Evolutionary conservation across 2,888 invertebrate species (phyloP).

Genomic region (Drosophila melanosoma): DNA sequence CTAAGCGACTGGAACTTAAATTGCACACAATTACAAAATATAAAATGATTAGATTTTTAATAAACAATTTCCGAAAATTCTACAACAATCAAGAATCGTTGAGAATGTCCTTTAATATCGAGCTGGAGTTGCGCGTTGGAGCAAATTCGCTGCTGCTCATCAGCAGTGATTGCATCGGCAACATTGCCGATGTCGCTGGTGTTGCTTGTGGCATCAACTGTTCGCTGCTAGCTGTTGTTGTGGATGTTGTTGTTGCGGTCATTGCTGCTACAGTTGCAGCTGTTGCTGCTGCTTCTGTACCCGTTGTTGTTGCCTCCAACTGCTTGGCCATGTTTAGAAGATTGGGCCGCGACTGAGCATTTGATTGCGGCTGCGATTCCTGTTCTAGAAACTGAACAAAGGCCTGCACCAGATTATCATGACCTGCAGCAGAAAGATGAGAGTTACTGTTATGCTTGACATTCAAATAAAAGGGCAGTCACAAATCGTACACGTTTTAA

Average conservation of each 20-base stretch:
- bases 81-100: slow-evolving; percentile 84
- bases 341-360: slow-evolving; percentile 77
- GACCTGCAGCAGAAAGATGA: slow-evolving; percentile 49
- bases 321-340: slow-evolving; percentile 70
- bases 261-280: background rate
- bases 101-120: slow-evolving; percentile 85
- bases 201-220: slow-evolving; percentile 6
- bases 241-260: slow-evolving; percentile 9
- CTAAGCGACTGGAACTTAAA: slow-evolving; percentile 17
- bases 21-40: slow-evolving; percentile 49
- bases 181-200: slow-evolving; percentile 29
- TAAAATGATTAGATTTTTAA: slow-evolving; percentile 23
- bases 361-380: slow-evolving; percentile 83
- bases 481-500: background rate
- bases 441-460: background rate
- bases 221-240: slow-evolving; percentile 11
- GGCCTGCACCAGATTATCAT: slow-evolving; percentile 84
- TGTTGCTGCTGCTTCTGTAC: slow-evolving; percentile 3
- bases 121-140: slow-evolving; percentile 84
- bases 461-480: background rate
- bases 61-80: slow-evolving; percentile 21
- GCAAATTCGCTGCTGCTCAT: slow-evolving; percentile 83
- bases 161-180: slow-evolving; percentile 77
- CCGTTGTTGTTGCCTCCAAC: slow-evolving; percentile 19
- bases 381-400: slow-evolving; percentile 85